Percentiles rank a stretch among this genome's conserved stretches.
Evolutionary conservation across 2,113 vertebrate species (phyloP).

Genomic region (Aegypius monachus): DNA sequence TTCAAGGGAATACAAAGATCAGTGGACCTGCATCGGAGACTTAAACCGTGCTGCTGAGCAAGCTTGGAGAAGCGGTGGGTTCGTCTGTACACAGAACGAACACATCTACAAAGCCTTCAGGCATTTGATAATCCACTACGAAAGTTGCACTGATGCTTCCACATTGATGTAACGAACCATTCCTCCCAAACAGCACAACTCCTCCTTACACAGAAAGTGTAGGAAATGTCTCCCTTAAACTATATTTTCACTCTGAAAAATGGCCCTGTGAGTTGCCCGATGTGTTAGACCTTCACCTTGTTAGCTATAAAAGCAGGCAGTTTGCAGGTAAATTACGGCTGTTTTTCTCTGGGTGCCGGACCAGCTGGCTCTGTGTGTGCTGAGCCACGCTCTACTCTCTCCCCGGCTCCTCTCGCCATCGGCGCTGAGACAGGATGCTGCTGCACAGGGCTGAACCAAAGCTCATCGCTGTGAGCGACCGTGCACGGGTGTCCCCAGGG

Average conservation of each 20-base stretch:
- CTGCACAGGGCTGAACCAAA: neutral
- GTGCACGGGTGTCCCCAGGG: accelerated
- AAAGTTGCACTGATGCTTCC: slow-evolving; percentile 67
- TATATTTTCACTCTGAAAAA: neutral
- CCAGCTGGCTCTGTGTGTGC: neutral
- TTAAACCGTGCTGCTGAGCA: slow-evolving; percentile 83
- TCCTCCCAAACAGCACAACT: neutral
- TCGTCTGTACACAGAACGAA: slow-evolving; percentile 82
- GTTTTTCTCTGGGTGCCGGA: neutral
- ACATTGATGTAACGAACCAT: neutral
- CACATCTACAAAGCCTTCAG: slow-evolving; percentile 83
- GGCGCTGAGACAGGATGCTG: accelerated
- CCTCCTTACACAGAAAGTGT: neutral
- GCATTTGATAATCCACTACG: slow-evolving; percentile 72
- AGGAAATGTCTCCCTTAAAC: neutral
- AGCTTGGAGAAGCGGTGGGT: slow-evolving; percentile 83
- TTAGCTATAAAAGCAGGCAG: neutral
- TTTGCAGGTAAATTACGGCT: neutral
- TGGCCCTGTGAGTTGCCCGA: neutral
- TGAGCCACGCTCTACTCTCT: neutral
- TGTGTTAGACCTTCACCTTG: neutral
- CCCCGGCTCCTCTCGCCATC: neutral
- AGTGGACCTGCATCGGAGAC: slow-evolving; percentile 88
- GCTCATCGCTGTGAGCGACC: neutral
- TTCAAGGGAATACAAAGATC: slow-evolving; percentile 65